A percentile compares a stretch with the other conserved stretches of the same genome.
phyloP scores from a whole-genome alignment of 2,888 invertebrate genomes.

The Dicyrtoma fusca region DNA sequence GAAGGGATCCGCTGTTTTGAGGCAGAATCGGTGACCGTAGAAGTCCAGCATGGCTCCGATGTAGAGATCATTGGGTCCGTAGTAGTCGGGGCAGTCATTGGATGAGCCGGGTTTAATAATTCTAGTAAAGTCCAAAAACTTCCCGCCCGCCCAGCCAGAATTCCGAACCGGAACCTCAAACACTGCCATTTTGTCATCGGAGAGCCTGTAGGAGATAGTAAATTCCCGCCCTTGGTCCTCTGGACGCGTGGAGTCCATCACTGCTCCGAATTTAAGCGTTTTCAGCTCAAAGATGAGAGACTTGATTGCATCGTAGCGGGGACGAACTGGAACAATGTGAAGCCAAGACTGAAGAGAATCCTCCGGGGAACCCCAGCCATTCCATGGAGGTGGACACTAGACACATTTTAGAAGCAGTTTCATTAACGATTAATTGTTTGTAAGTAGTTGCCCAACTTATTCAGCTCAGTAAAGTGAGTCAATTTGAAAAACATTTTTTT shows the following conservation, averaged over 20 bases:
- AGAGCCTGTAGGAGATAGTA: conserved; percentile 74
- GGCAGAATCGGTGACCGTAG: conserved; percentile 75
- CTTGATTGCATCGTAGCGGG: conserved; percentile 74
- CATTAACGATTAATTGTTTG: not conserved
- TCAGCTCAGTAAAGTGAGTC: not conserved
- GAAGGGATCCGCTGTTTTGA: conserved; percentile 75
- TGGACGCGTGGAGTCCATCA: conserved; percentile 76
- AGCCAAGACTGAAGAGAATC: conserved; percentile 76
- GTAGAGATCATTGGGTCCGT: conserved; percentile 76
- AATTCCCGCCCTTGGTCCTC: conserved; percentile 76
- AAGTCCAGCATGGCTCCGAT: conserved; percentile 75
- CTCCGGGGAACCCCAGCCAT: conserved; percentile 74
- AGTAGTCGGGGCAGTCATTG: conserved; percentile 73
- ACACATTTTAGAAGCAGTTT: conserved; percentile 29
- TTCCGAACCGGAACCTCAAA: conserved; percentile 73
- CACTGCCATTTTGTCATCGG: conserved; percentile 75
- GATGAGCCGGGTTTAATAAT: conserved; percentile 72
- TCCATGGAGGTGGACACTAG: conserved; percentile 69
- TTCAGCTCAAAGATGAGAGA: conserved; percentile 74
- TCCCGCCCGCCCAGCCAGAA: conserved; percentile 76
- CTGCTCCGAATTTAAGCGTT: conserved; percentile 73
- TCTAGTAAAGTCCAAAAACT: conserved; percentile 71
- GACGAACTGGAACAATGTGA: conserved; percentile 71
- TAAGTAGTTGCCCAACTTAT: no score
- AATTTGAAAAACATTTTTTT: not conserved